Evolutionary conservation across 2,888 invertebrate species (phyloP), one percentile per base, ranked within the genome.

Genomic region (Megalurothrips usitatus): DNA sequence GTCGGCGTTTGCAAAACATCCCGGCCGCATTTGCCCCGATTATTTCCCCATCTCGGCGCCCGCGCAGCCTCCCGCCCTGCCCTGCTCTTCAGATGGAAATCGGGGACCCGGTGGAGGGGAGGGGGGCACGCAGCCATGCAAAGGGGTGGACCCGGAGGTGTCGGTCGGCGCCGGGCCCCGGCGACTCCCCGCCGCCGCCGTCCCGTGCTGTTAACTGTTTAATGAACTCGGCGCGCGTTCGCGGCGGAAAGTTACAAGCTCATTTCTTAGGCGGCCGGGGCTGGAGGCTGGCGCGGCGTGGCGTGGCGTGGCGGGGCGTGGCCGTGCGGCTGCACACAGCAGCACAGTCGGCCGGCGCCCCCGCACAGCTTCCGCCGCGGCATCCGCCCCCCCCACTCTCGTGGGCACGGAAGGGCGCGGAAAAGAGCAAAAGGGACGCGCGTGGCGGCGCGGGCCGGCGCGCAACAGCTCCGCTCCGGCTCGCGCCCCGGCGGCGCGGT

Each of bases 201-300:
- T n/a, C 68, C 68, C 23, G 11, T 9, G 68, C 68, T 75, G 68
- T 75, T 75, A 75, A 75, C 68, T 75, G 68, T 75, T 75, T 75
- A 75, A 75, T 75, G 68, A 75, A 75, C 68, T 75, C 68, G 23
- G 68, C 23, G 68, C 23, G 68, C 68, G 68, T 75, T 75, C 68
- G n/a, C 68, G 68, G 68, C 68, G 68, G 68, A 75, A 75, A 75
- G 68, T 75, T 75, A 75, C 68, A 75, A 75, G 68, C 68, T 75
- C 68, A 75, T 75, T 75, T 75, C 68, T 75, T 23, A 75, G 68
- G 68, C 68, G 68, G 68, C 68, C 26, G 26, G n/a, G n/a, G n/a
- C n/a, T n/a, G n/a, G n/a, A n/a, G n/a, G n/a, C n/a, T n/a, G 68
- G 26, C 68, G n/a, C 23, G 68, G 23, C 58, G 6, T 11, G 68